Evolutionary conservation across 2,888 invertebrate species (phyloP), one percentile per base, ranked within the genome.

Genomic region (Eulithis prunata): DNA sequence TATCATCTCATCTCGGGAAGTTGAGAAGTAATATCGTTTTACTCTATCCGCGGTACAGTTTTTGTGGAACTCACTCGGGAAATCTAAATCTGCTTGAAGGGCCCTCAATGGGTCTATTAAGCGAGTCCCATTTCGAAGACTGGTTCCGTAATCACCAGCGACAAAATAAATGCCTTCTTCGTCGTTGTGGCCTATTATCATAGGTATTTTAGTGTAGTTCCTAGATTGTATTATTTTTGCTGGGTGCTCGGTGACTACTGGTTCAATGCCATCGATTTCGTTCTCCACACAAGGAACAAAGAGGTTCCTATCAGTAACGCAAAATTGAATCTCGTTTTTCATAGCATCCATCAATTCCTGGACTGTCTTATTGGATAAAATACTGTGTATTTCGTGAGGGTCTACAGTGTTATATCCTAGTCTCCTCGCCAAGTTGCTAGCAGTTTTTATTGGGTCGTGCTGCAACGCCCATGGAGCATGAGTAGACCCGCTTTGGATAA

Each of bases 231-330:
- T 87, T 6, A 89, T 77, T 8, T 86, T 81, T 1, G 81, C 75
- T 0, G 92, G 91, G 73, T 87, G 83, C 45, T 85, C 77, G 0
- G 88, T 87, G 2, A 92, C 61, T 0, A 91, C 75, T 0, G 91
- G 77, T 14, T 90, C 88, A 0, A 89, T 78, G 0, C 91, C 93
- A 1, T 89, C 75, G 41, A 91, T 82, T 0, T 75, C 60, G 28
- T 85, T 89, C 68, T 93, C 93, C 12, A 92, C 74, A 61, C 92
- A 92, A 1, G 93, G 92, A 28, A 84, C 86, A 56, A 91, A 92
- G 71, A 81, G 88, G 57, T 81, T 82, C 13, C 86, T 84, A 43
- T 88, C 81, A 12, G 89, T 86, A 2, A 91, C 80, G 64, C 85
- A 88, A 56, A 78, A 86, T 64, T 79, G 87, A 73, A 91, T 86